Percentiles rank a stretch among this genome's conserved stretches.
Conservation (phyloP, 2,113 vertebrate species). For the Anthoscopus minutus region DNA sequence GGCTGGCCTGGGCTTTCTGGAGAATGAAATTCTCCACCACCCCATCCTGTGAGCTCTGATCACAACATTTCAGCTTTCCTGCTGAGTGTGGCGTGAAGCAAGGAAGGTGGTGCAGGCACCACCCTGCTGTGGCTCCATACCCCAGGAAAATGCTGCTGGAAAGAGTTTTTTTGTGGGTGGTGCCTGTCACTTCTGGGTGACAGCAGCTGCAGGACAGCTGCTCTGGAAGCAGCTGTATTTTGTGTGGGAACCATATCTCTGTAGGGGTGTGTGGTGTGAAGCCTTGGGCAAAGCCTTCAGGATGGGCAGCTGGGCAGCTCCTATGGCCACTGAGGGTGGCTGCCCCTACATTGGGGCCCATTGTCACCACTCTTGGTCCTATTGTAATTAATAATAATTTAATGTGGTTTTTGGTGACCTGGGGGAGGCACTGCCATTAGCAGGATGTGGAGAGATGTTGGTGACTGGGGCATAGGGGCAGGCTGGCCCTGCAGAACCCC, state of each 20-base stretch:
- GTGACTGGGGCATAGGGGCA: rapidly evolving
- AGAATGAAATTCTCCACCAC: neutral
- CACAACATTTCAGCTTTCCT: neutral
- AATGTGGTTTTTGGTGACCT: neutral
- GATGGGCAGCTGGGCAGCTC: neutral
- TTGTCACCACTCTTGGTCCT: neutral
- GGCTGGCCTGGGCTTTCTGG: rapidly evolving
- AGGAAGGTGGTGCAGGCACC: neutral
- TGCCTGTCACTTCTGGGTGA: neutral
- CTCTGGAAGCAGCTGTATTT: neutral
- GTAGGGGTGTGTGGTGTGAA: neutral
- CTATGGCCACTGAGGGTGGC: rapidly evolving
- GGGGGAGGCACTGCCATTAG: neutral
- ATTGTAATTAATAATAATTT: neutral
- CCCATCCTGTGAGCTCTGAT: neutral
- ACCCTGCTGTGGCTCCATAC: neutral
- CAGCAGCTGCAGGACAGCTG: neutral
- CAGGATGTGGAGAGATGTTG: rapidly evolving
- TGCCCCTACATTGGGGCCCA: neutral
- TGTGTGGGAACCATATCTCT: neutral
- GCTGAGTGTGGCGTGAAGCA: neutral
- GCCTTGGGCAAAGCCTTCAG: neutral
- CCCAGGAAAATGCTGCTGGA: neutral
- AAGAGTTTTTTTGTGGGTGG: neutral
- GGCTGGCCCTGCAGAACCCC: rapidly evolving